Evolutionary conservation across 2,113 vertebrate genomes (phyloP).

Genomic region (Shinisaurus crocodilurus): DNA sequence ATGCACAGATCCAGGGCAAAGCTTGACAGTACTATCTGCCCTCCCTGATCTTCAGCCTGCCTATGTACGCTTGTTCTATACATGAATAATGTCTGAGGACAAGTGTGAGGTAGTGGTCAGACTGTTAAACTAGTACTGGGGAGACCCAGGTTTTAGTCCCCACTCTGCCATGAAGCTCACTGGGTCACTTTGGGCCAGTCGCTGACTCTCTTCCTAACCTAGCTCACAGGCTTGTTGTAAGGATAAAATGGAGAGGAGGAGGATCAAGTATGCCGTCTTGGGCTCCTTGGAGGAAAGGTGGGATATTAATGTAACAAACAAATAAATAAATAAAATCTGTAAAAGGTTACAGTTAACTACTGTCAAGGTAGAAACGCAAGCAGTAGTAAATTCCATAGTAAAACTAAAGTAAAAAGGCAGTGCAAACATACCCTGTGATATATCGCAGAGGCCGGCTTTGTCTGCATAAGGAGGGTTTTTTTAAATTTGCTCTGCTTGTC

Average conservation of each 20-base stretch:
- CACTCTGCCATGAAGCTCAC: too few relatives aligned
- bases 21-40: not conserved
- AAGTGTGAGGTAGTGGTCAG: not conserved
- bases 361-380: not conserved
- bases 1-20: not conserved
- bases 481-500: conserved; percentile 8
- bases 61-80: not conserved
- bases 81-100: not conserved
- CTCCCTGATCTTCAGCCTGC: not conserved
- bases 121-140: too few relatives aligned
- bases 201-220: too few relatives aligned
- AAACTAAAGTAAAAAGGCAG: not conserved
- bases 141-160: too few relatives aligned
- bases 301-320: too few relatives aligned
- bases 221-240: too few relatives aligned
- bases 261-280: too few relatives aligned
- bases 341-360: not conserved
- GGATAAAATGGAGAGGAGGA: too few relatives aligned
- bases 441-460: not conserved
- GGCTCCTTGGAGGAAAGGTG: too few relatives aligned
- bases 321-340: not conserved
- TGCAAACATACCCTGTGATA: not conserved
- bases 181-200: too few relatives aligned
- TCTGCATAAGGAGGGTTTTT: not conserved
- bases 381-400: not conserved